phyloP scores from a whole-genome alignment of 2,888 invertebrate species.

The Andrena fulva region DNA sequence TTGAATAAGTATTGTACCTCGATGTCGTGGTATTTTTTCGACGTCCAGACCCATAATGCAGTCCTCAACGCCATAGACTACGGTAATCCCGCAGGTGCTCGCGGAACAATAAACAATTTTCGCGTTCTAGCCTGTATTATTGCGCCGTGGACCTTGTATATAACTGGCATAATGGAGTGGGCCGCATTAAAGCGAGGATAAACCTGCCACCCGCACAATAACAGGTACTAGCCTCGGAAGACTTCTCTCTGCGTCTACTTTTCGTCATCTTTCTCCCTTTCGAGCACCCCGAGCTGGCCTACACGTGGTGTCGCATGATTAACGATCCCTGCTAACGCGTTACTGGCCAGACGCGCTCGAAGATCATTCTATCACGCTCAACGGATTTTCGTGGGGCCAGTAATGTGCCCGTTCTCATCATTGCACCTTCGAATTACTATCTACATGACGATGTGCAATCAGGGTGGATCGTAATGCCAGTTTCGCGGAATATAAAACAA shows the following conservation, averaged over 20 bases:
- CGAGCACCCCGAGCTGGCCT: constrained; percentile 45
- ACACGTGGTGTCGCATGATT: constrained; percentile 75
- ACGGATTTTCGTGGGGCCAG: constrained; percentile 56
- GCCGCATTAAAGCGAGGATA: constrained; percentile 70
- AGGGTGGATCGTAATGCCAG: too few species aligned
- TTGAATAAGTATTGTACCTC: neutral
- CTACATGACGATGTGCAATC: neutral
- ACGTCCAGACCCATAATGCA: neutral
- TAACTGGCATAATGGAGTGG: constrained; percentile 63
- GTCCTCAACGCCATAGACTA: constrained; percentile 14
- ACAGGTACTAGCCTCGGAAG: constrained; percentile 50
- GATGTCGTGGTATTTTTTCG: neutral
- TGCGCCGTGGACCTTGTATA: constrained; percentile 58
- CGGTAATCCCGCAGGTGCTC: constrained; percentile 72
- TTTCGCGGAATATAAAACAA: too few species aligned
- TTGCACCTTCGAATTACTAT: neutral
- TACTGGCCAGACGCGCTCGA: constrained; percentile 52
- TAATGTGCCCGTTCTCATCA: constrained; percentile 34
- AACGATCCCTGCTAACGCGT: constrained; percentile 66
- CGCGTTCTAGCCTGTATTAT: constrained; percentile 74
- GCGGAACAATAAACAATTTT: constrained; percentile 77
- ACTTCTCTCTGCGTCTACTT: constrained; percentile 25
- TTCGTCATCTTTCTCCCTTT: constrained; percentile 27
- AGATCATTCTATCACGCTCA: constrained; percentile 68
- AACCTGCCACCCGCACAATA: constrained; percentile 71